Evolutionary conservation across 1,140 invertebrate genomes (phyloP), one percentile per base, ranked within the genome.

Genomic region (Nebria ingens): DNA sequence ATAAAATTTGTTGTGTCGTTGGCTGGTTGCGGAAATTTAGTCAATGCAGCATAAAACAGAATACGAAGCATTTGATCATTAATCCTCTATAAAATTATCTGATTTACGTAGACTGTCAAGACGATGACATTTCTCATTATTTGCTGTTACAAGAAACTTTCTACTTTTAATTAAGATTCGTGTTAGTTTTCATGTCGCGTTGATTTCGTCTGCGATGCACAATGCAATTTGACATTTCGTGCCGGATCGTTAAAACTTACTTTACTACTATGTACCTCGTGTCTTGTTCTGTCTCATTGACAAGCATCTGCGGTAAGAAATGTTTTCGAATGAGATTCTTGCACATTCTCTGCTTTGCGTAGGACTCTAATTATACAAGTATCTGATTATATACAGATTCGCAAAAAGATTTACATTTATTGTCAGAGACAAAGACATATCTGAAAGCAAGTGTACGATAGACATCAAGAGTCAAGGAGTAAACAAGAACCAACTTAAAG

Each of bases 71-170:
- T 45, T 45, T 45, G 40, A 45, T 45, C 40, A 45, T 45, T 45
- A 45, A 45, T 45, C 40, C 40, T 45, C 9, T 11, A 45, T 45
- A 45, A 45, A 45, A 11, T 45, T 6, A 45, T 45, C 40, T 45
- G 40, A 45, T 45, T 34, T 34, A n/a, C 25, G 25, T 17, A 12
- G 40, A 17, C 15, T 45, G 40, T 45, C 40, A 45, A 45, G 40
- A 45, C 9, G 3, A 3, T 17, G 15, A 45, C 40, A 17, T 45
- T 45, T 45, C 40, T 6, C 17, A 45, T 45, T 45, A 17, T 45
- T 45, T 11, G 40, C 15, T 45, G 15, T 17, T 17, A 45, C 15
- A 45, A 12, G 40, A 45, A 45, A 45, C 40, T 45, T 45, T 45
- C 40, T 11, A 45, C 40, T 45, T 45, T 45, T 45, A 45, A 45